Evolutionary conservation across 2,888 invertebrate species (phyloP), one percentile per base, ranked within the genome.

Genomic region (Nemotelus pantherinus): DNA sequence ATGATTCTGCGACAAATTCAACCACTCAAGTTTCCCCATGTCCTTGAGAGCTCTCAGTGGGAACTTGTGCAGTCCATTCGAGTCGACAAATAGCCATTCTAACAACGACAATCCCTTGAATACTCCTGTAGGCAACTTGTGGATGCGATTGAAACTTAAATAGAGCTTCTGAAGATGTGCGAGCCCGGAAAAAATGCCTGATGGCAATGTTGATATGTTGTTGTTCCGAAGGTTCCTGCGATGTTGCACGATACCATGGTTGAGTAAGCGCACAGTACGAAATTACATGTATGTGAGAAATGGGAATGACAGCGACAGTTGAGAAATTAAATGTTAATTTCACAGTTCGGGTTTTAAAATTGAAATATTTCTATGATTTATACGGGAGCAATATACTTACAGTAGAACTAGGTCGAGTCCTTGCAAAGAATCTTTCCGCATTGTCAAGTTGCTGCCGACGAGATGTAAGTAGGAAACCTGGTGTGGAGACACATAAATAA

Each of bases 1-100:
- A 9, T 83, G 83, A 85, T 91, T 91, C 53, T 86, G 82, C 10
- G 87, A 88, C 68, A 91, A 82, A 80, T 88, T 85, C 83, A 90
- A 83, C 86, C 88, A 88, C 68, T 85, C 83, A 63, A 90, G 82
- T 4, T 82, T 81, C 1, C 82, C 84, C 81, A 89, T 85, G 77
- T 87, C 84, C 41, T 83, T 82, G 60, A 90, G 86, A 78, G 87
- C 87, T 0, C 84, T 82, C 80, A 89, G 82, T 81, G 89, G 85
- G 64, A 89, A 85, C 39, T 83, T 79, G 6, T 80, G 80, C 68
- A 91, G 83, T 77, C 83, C 82, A 83, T 91, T 91, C 65, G 88
- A 84, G 55, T 88, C 84, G 47, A 89, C 81, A 80, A 87, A 86
- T 41, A 91, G 82, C 85, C 88, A 89, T 68, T 86, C 83, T 47